Evolutionary conservation across 2,797 vertebrate genomes (phyloP).

Genomic region (Melopsittacus undulatus): DNA sequence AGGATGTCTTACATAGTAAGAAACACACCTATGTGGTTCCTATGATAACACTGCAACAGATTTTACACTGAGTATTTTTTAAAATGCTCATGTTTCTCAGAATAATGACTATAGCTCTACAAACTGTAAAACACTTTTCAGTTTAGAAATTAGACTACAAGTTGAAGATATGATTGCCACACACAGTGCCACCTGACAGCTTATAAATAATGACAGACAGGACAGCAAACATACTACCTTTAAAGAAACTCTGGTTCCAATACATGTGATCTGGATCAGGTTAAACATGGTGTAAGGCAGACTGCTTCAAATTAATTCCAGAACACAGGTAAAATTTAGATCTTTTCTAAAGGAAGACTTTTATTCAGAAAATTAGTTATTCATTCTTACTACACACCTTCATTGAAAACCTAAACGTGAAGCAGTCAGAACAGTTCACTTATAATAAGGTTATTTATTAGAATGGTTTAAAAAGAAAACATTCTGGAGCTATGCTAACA

Average conservation of each 20-base stretch:
- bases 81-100: neutral
- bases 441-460: neutral
- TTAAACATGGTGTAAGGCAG: neutral
- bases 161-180: neutral
- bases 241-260: neutral
- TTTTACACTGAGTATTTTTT: neutral
- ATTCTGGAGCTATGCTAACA: neutral
- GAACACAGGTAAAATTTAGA: neutral
- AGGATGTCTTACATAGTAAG: rapidly evolving
- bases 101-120: neutral
- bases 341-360: neutral
- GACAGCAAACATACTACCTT: neutral
- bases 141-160: neutral
- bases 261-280: neutral
- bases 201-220: neutral
- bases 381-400: neutral
- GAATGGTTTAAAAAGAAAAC: neutral
- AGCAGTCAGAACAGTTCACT: neutral
- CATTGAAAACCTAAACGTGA: neutral
- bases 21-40: neutral
- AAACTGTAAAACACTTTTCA: neutral
- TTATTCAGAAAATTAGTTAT: neutral
- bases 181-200: neutral
- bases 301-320: neutral
- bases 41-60: neutral